Conservation (phyloP, 1,140 invertebrate species). For the Dendroctonus valens region DNA sequence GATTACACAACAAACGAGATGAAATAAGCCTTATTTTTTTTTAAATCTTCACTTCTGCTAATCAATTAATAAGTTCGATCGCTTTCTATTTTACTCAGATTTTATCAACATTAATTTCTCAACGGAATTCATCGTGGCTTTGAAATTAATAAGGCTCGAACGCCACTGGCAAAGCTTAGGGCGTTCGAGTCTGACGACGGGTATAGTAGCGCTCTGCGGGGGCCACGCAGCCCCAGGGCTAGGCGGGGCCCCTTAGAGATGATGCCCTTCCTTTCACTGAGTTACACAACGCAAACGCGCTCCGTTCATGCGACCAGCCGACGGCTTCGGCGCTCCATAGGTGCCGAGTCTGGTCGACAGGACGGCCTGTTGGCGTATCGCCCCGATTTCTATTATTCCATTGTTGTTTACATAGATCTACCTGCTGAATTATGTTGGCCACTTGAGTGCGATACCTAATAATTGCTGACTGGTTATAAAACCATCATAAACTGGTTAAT, state of each 20-base stretch:
- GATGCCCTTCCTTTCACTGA: conserved; percentile 44
- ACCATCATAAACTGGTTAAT: too few relatives aligned
- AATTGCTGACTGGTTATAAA: too few relatives aligned
- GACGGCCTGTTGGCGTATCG: neutral
- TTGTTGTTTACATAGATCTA: conserved; percentile 11
- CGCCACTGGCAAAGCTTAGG: conserved; percentile 17
- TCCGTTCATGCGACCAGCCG: conserved; percentile 16
- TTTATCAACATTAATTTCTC: too few relatives aligned
- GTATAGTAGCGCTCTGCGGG: conserved; percentile 37
- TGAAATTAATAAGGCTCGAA: neutral
- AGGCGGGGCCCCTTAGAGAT: conserved; percentile 41
- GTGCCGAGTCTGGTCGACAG: conserved; percentile 18
- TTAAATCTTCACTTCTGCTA: too few relatives aligned
- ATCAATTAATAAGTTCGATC: too few relatives aligned
- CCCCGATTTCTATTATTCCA: neutral
- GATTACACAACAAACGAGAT: too few relatives aligned
- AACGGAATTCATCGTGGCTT: too few relatives aligned
- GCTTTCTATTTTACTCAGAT: too few relatives aligned
- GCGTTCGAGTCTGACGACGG: conserved; percentile 10
- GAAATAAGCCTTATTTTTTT: too few relatives aligned
- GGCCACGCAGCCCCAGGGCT: conserved; percentile 37
- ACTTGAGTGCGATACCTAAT: neutral
- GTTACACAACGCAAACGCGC: conserved; percentile 38
- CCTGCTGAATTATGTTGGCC: conserved; percentile 1
- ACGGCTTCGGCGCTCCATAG: neutral